Conservation (phyloP, 2,888 invertebrate genomes). For the Hydrotaea cyrtoneurina region DNA sequence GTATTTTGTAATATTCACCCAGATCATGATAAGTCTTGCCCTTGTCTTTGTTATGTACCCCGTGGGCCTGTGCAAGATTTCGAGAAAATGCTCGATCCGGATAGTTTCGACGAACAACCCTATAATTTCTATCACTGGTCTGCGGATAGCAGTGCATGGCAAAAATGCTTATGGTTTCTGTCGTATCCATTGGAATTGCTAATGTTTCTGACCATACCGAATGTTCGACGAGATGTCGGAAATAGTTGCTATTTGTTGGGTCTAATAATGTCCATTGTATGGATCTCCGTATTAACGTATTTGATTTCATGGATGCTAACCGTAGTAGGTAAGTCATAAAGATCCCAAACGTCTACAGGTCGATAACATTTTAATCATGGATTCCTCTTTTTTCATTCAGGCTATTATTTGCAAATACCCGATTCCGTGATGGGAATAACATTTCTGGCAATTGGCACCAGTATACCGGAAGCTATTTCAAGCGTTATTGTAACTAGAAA, state of each 20-base stretch:
- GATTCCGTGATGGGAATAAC: conserved; percentile 93
- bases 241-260: conserved; percentile 84
- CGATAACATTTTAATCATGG: conserved; percentile 22
- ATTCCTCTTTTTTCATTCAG: conserved; percentile 82
- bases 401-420: conserved; percentile 89
- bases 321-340: conserved; percentile 84
- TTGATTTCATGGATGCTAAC: conserved; percentile 93
- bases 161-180: conserved; percentile 83
- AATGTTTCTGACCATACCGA: conserved; percentile 89
- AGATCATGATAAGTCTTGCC: conserved; percentile 42
- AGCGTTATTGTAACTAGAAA: conserved; percentile 91
- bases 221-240: conserved; percentile 84
- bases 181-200: conserved; percentile 89
- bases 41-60: conserved; percentile 86
- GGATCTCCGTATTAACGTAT: conserved; percentile 91
- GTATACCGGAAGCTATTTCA: conserved; percentile 92
- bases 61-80: conserved; percentile 89
- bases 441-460: conserved; percentile 91
- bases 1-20: not conserved
- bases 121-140: conserved; percentile 71
- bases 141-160: conserved; percentile 82
- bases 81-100: conserved; percentile 77
- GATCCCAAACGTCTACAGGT: not conserved
- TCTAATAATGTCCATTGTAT: conserved; percentile 85
- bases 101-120: conserved; percentile 76